Evolutionary conservation across 2,113 vertebrate species (phyloP).

Genomic region (Oreochromis niloticus): DNA sequence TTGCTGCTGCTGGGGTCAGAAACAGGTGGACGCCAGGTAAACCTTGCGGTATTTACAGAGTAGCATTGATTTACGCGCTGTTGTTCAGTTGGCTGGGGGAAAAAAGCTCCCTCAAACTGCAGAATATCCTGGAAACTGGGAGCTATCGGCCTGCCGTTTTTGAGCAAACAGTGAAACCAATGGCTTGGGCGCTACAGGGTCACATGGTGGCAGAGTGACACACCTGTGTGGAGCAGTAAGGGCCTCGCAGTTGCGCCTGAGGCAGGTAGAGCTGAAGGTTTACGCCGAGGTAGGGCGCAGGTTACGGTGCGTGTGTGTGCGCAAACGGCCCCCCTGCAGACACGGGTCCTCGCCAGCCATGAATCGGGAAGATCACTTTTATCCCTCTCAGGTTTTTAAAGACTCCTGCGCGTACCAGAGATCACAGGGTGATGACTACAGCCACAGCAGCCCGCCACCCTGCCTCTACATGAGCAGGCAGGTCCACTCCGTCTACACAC

Average conservation of each 20-base stretch:
- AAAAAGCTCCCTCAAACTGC: slow-evolving; percentile 27
- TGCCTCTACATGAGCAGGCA: slow-evolving; percentile 92
- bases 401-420: slow-evolving; percentile 90
- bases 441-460: slow-evolving; percentile 85
- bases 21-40: slow-evolving; percentile 56
- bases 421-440: slow-evolving; percentile 80
- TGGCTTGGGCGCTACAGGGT: slow-evolving; percentile 57
- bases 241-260: slow-evolving; percentile 62
- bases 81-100: slow-evolving; percentile 53
- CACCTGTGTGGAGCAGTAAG: slow-evolving; percentile 63
- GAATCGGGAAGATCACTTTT: slow-evolving; percentile 91
- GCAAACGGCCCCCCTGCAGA: neutral
- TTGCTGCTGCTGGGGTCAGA: neutral
- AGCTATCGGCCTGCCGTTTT: slow-evolving; percentile 20
- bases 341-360: slow-evolving; percentile 73
- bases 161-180: slow-evolving; percentile 71
- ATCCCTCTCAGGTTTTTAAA: slow-evolving; percentile 86
- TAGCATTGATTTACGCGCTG: slow-evolving; percentile 66
- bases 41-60: slow-evolving; percentile 65
- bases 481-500: slow-evolving; percentile 70
- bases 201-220: slow-evolving; percentile 75
- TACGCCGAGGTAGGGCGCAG: slow-evolving; percentile 32
- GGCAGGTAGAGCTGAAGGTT: slow-evolving; percentile 57
- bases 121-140: slow-evolving; percentile 52
- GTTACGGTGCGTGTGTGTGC: slow-evolving; percentile 32